Percentiles rank a stretch among this genome's conserved stretches.
phyloP scores from a whole-genome alignment of 2,797 vertebrate genomes.

The Allobates femoralis region DNA sequence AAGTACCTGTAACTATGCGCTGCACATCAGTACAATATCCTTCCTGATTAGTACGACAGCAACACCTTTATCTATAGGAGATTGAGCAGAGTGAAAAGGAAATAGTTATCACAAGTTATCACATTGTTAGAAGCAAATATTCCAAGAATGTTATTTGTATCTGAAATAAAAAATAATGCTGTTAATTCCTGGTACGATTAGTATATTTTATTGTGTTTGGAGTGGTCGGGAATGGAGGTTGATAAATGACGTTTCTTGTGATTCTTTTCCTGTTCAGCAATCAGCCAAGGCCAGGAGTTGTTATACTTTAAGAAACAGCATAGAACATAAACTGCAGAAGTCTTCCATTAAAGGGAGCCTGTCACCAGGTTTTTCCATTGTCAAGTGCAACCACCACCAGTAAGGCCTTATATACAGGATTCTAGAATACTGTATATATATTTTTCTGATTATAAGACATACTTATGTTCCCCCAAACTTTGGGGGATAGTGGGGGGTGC shows the following conservation, averaged over 20 bases:
- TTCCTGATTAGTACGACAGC: no score
- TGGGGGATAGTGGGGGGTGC: no score
- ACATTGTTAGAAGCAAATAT: background rate
- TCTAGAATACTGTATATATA: no score
- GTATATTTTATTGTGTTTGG: constrained; percentile 31
- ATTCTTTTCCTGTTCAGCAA: constrained; percentile 10
- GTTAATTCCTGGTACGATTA: constrained; percentile 10
- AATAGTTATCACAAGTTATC: background rate
- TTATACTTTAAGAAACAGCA: constrained; percentile 7
- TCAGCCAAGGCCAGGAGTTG: constrained; percentile 1
- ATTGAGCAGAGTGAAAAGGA: background rate
- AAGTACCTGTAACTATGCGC: background rate
- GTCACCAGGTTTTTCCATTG: no score
- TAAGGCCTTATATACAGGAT: no score
- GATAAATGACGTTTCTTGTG: constrained; percentile 46
- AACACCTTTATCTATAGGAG: background rate
- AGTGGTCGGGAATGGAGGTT: constrained; percentile 10
- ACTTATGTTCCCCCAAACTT: no score
- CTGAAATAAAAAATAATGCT: background rate
- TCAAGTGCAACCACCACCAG: no score
- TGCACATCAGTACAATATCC: no score
- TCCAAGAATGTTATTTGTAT: background rate
- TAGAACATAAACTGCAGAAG: background rate
- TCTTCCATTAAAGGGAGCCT: no score
- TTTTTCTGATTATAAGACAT: no score